phyloP scores from a whole-genome alignment of 2,797 vertebrate genomes.

The Novumbra hubbsi region DNA sequence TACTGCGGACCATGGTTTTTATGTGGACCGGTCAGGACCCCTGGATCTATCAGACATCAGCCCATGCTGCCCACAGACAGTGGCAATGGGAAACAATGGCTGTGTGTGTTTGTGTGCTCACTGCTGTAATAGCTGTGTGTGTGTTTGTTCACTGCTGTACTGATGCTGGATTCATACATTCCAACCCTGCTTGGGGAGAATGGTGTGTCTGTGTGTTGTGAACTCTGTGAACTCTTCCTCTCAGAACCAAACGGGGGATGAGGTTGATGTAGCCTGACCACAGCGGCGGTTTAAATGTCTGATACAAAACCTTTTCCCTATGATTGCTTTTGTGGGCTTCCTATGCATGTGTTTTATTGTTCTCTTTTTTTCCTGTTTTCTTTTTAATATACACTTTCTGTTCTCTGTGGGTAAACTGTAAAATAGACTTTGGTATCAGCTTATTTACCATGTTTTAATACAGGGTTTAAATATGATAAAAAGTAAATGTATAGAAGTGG shows the following conservation, averaged over 20 bases:
- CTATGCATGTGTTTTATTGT: too few species aligned
- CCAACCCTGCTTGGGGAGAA: constrained; percentile 58
- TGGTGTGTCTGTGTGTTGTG: constrained; percentile 63
- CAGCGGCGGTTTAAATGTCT: not conserved
- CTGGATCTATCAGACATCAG: constrained; percentile 42
- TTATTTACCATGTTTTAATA: too few species aligned
- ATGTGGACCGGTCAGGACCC: constrained; percentile 25
- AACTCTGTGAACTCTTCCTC: constrained; percentile 64
- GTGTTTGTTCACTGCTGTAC: constrained; percentile 60
- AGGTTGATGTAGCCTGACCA: constrained; percentile 23
- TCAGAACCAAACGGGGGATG: constrained; percentile 32
- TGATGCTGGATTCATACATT: constrained; percentile 68
- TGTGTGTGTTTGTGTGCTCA: constrained; percentile 54
- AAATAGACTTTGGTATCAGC: too few species aligned
- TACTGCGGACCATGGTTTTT: constrained; percentile 5
- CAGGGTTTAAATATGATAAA: too few species aligned
- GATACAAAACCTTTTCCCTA: too few species aligned
- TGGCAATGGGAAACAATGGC: constrained; percentile 62
- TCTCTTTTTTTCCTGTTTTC: too few species aligned
- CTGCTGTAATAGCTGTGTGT: constrained; percentile 37
- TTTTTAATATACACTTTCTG: too few species aligned
- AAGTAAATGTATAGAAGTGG: not conserved
- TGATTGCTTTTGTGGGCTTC: too few species aligned
- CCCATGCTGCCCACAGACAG: constrained; percentile 43
- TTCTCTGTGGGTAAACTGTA: too few species aligned